Evolutionary conservation across 2,113 vertebrate species (phyloP).

Genomic region (Psittacus erithacus): DNA sequence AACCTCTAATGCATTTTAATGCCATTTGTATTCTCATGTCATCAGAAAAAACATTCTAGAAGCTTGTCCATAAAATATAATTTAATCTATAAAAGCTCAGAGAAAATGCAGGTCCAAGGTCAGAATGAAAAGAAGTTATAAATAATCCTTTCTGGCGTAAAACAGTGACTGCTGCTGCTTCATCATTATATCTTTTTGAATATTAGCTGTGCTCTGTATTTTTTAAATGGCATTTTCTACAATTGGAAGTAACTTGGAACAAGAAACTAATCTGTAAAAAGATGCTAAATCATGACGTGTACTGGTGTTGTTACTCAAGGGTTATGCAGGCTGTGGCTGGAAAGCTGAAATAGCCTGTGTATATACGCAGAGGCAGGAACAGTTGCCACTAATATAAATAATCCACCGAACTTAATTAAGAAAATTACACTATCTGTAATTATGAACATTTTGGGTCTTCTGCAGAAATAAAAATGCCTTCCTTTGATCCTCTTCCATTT

Average conservation of each 20-base stretch:
- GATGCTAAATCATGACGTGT: background rate
- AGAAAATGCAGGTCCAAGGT: background rate
- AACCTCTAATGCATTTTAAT: background rate
- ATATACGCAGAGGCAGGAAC: background rate
- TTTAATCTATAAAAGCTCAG: background rate
- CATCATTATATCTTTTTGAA: background rate
- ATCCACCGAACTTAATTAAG: constrained; percentile 1
- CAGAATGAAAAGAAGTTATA: background rate
- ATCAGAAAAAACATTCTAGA: background rate
- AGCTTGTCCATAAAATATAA: background rate
- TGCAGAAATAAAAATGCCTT: background rate
- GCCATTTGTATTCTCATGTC: background rate
- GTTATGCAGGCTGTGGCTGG: background rate
- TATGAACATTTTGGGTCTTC: background rate
- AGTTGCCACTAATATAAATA: constrained; percentile 10
- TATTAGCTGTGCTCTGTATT: background rate
- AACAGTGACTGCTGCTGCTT: background rate
- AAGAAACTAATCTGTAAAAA: background rate
- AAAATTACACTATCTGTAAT: constrained; percentile 18
- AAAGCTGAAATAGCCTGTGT: background rate
- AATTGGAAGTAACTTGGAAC: background rate
- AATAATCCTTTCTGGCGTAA: background rate
- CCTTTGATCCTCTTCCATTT: constrained; percentile 39
- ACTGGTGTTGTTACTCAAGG: background rate
- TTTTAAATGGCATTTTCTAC: background rate